Evolutionary conservation across 2,888 invertebrate species (phyloP).

Genomic region (Chymomyza fuscimana): DNA sequence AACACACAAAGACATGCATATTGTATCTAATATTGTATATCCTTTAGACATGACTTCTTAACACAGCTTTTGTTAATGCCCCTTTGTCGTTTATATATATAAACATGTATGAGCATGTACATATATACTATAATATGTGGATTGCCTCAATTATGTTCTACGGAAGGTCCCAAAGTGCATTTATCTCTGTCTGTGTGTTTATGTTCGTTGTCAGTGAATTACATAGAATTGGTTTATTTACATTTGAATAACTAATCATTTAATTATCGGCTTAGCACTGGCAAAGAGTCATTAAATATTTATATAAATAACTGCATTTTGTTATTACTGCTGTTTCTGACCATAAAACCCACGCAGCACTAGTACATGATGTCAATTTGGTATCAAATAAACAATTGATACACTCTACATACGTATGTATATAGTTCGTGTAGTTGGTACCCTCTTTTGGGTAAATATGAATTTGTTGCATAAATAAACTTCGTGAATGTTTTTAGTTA

Average conservation of each 20-base stretch:
- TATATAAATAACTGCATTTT: conserved; percentile 38
- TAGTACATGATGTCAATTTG: conserved; percentile 6
- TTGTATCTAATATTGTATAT: neutral
- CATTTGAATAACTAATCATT: conserved; percentile 69
- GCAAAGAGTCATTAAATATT: conserved; percentile 60
- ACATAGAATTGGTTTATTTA: conserved; percentile 16
- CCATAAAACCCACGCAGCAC: conserved; percentile 24
- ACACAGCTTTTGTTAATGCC: neutral
- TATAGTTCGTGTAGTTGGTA: neutral
- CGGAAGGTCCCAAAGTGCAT: neutral
- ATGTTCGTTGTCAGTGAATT: neutral
- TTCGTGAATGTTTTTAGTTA: neutral
- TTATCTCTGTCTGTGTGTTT: neutral
- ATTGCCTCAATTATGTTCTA: neutral
- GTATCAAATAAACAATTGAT: conserved; percentile 46
- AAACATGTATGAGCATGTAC: neutral
- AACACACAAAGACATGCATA: conserved; percentile 13
- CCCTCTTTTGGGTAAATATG: neutral
- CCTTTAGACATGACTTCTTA: neutral
- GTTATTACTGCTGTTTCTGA: conserved; percentile 19
- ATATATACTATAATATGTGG: neutral
- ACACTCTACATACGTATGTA: neutral
- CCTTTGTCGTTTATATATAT: neutral
- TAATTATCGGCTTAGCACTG: conserved; percentile 57
- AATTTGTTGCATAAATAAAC: neutral